Evolutionary conservation across 2,113 vertebrate genomes (phyloP), one percentile per base, ranked within the genome.

Genomic region (Leptosomus discolor): DNA sequence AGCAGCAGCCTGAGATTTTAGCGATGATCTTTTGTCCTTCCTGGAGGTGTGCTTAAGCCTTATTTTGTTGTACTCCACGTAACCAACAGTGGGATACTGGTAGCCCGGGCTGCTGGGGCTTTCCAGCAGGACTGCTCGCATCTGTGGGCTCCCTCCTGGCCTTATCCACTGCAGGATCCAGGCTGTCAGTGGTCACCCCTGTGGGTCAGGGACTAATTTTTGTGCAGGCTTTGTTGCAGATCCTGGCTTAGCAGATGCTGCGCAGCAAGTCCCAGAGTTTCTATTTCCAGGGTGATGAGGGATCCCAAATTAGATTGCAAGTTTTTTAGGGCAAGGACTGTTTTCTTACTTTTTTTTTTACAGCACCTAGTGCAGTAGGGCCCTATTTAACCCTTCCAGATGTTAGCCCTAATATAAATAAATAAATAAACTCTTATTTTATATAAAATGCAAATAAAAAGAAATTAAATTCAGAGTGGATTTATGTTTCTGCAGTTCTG

Each of bases 41-140:
- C 74, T 80, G 63, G 51, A 80, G 88, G 85, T 88, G 61, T 39
- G 41, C 39, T 65, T 76, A 88, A 70, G 68, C 63, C 30, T 71
- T 76, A 16, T 41, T 70, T 65, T 34, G 14, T 12, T 36, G 29
- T 61, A 13, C 37, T 58, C 46, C 29, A 36, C 1, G 0, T 85
- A 76, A 45, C 51, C 1, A 2, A 18, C 45, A 29, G 45, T 1
- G 2, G 73, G 34, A 36, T n/a, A 30, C 23, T 24, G 7, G 26
- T 45, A 87, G 30, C 27, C n/a, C 13, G 7, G 50, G 61, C 50
- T 43, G 24, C 36, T 43, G 45, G 15, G 20, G 29, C 56, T 69
- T 79, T 67, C 43, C 67, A 64, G 50, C 2, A 0, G 57, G 39
- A 9, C 71, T 43, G 27, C 65, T 73, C 0, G 0, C 17, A 22